phyloP scores from a whole-genome alignment of 2,113 vertebrate species.

The Amazona guildingii region DNA sequence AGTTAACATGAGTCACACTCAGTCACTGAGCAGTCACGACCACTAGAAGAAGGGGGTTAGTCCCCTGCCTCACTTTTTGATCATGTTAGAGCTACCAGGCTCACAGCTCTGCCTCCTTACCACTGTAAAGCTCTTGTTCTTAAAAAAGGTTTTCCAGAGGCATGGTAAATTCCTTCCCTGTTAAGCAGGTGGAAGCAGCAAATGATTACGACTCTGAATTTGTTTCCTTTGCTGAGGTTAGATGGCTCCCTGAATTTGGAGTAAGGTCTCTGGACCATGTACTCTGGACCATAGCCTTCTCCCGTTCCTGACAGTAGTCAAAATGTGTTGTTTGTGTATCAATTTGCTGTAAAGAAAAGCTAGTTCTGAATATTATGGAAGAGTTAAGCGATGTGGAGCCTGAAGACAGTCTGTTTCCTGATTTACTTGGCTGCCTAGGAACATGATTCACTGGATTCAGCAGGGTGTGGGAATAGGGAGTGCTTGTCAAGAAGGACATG shows the following conservation, averaged over 20 bases:
- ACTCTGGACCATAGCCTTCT: background rate
- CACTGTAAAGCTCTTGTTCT: background rate
- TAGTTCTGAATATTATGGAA: background rate
- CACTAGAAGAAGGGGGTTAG: background rate
- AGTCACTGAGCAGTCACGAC: background rate
- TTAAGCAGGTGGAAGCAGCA: background rate
- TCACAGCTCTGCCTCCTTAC: background rate
- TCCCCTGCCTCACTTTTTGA: background rate
- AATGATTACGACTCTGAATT: background rate
- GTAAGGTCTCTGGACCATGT: background rate
- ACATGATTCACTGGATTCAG: background rate
- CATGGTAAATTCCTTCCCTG: background rate
- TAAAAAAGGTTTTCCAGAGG: background rate
- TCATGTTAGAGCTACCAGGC: background rate
- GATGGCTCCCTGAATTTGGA: background rate
- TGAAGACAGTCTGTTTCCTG: background rate
- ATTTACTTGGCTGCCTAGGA: background rate
- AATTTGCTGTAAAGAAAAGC: background rate
- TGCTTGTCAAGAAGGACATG: background rate
- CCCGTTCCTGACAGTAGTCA: background rate
- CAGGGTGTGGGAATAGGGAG: background rate
- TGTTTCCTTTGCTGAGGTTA: constrained; percentile 12
- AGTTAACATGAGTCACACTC: background rate
- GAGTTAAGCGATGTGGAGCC: constrained; percentile 3
- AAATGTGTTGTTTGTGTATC: background rate